Evolutionary conservation across 2,888 invertebrate species (phyloP).

Genomic region (Crossocerus cetratus): DNA sequence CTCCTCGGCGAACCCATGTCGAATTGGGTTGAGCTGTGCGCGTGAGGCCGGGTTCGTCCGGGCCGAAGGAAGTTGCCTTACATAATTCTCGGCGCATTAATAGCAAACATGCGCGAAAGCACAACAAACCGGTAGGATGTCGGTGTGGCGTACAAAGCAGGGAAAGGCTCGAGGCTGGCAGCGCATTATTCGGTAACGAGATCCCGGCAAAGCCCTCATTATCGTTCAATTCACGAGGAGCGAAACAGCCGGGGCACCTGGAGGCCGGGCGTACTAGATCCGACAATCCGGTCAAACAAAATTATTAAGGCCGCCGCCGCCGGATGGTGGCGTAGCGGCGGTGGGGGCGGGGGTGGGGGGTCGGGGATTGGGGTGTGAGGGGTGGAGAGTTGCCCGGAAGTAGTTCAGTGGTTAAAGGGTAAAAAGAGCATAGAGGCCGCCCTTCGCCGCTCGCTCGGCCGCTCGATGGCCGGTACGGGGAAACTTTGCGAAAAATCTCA

Average conservation of each 20-base stretch:
- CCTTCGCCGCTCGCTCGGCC: background rate
- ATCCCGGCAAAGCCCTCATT: background rate
- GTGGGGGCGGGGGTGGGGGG: too few relatives aligned
- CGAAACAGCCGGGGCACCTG: background rate
- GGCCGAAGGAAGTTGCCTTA: background rate
- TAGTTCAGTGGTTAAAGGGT: background rate
- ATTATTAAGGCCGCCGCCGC: background rate
- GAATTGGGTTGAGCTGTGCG: too few relatives aligned
- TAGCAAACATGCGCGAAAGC: background rate
- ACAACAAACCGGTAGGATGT: background rate
- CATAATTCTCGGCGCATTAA: slow-evolving; percentile 3
- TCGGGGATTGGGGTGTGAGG: too few relatives aligned
- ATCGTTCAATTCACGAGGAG: background rate
- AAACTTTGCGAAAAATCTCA: background rate
- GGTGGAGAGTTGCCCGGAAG: too few relatives aligned
- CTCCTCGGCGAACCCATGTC: too few relatives aligned
- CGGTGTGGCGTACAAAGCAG: background rate
- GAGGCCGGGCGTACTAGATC: background rate
- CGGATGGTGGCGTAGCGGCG: background rate
- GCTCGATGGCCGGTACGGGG: background rate
- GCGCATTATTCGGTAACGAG: background rate
- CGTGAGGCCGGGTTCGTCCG: too few relatives aligned
- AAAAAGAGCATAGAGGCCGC: background rate
- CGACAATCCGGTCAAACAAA: background rate
- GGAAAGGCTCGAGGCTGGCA: background rate